Conservation (phyloP, 2,888 invertebrate genomes). For the Punctoribates punctum region DNA sequence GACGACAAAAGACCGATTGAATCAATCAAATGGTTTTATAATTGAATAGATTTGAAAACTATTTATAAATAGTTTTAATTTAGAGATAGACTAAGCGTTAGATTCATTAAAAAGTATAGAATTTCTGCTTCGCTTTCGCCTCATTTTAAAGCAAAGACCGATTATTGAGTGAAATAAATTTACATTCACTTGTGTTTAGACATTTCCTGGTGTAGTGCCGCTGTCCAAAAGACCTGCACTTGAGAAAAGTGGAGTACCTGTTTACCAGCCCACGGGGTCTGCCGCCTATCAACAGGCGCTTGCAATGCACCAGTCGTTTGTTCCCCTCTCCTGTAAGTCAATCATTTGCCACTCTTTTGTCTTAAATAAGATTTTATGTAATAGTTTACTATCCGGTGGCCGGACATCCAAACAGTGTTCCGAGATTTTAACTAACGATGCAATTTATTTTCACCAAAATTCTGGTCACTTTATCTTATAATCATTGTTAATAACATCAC, state of each 20-base stretch:
- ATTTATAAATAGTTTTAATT: too few relatives aligned
- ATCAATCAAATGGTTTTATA: too few relatives aligned
- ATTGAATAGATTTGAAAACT: too few relatives aligned
- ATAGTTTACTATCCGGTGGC: slow-evolving; percentile 68
- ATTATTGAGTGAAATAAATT: not conserved
- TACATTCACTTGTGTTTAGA: slow-evolving; percentile 58
- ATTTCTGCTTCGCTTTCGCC: slow-evolving; percentile 7
- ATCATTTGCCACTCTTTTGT: not conserved
- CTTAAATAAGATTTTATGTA: not conserved
- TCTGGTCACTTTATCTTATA: slow-evolving; percentile 77
- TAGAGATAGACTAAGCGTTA: too few relatives aligned
- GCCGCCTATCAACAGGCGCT: slow-evolving; percentile 80
- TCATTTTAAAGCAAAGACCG: not conserved
- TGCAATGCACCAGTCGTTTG: slow-evolving; percentile 86
- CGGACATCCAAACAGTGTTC: slow-evolving; percentile 99
- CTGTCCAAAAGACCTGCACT: slow-evolving; percentile 88
- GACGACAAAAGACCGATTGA: too few relatives aligned
- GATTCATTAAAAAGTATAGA: too few relatives aligned
- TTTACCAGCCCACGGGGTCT: slow-evolving; percentile 84
- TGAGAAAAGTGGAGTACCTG: slow-evolving; percentile 92
- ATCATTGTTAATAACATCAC: slow-evolving; percentile 31
- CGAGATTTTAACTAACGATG: slow-evolving; percentile 74
- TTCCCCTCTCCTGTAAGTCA: slow-evolving; percentile 99
- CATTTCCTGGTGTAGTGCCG: slow-evolving; percentile 90
- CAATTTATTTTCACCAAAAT: slow-evolving; percentile 58